Evolutionary conservation across 2,113 vertebrate genomes (phyloP), one percentile per base, ranked within the genome.

Genomic region (Rhynchopsitta pachyrhyncha): DNA sequence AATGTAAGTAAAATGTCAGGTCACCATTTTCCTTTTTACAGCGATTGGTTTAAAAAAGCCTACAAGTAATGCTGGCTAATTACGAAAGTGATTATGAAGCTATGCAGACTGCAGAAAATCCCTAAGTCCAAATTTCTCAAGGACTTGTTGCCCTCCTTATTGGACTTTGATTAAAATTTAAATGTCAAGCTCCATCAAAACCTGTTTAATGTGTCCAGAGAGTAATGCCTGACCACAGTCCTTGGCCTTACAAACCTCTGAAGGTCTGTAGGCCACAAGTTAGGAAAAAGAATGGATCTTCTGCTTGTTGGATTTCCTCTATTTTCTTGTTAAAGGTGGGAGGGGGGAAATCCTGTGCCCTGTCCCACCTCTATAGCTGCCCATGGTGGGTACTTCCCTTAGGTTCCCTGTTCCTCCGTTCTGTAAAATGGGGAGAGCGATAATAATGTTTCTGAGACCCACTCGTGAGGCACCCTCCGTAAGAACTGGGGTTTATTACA

Each of bases 71-170:
- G 33, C 31, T 63, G 23, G 67, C 55, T 93, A 92, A 94, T 93
- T 92, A 84, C 63, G 50, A 76, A 88, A 81, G 50, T 29, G 46
- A 93, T 95, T 92, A 95, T 27, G n/a, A 95, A 83, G 46, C 70
- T 84, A 70, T 18, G 71, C 0, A 42, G 80, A 55, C 62, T 50
- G 69, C 57, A 94, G 47, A 95, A 95, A 91, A 91, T 17, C 52
- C 47, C 24, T 2, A 55, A 83, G 33, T 68, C 80, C 69, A 83
- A 52, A 82, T 85, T 89, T 95, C 57, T 86, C 74, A 94, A 91
- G 66, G 89, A 96, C 22, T 66, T 95, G 71, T 82, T 82, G 35
- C 35, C 57, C 28, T 95, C 28, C 53, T 77, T 59, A n/a, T 11
- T 79, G 42, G 35, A 74, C 42, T 92, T 86, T 17, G 29, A 89